Evolutionary conservation across 64 coral and sea anemone species (phyloP), one percentile per base, ranked within the genome.

Genomic region (Actinia tenebrosa): DNA sequence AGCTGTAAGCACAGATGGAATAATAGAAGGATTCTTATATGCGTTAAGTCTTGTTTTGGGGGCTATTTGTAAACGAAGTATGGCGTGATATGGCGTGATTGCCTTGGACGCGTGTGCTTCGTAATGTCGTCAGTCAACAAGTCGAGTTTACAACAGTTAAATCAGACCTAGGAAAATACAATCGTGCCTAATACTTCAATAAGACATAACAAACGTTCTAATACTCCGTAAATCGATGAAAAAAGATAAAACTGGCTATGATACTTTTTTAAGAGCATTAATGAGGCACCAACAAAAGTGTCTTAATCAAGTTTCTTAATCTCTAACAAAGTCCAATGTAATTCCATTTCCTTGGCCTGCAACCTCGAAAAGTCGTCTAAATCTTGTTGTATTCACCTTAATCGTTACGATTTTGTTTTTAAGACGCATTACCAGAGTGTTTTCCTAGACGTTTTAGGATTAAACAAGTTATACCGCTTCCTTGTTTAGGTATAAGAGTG

Each of bases 191-290:
- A 75, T 75, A 75, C 69, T 26, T 15, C 25, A 19, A 19, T 25
- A 42, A 37, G 69, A 43, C 25, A 75, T 25, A 75, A 75, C n/a
- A 75, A 75, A 2, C 69, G 42, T 75, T 75, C 26, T 30, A 13
- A 30, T 1, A 75, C 23, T 75, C 22, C 64, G n/a, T 20, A n/a
- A 69, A 69, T 23, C 10, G 69, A 30, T 42, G 25, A 42, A n/a
- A 30, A 75, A 75, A 75, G 69, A 75, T 43, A 30, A 75, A 75
- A 8, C 25, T 75, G 69, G 69, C 69, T 43, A 75, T 75, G 69
- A 42, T 75, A 75, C 69, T n/a, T 66, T 19, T 42, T 26, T 75
- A 75, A 75, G 69, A 15, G 69, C 4, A 23, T 69, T 23, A 69
- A 75, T 42, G 22, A 75, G 69, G 13, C 27, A 75, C 25, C 69